Percentiles rank a stretch among this genome's conserved stretches.
Conservation (phyloP, 2,113 vertebrate species). For the Esox niger region DNA sequence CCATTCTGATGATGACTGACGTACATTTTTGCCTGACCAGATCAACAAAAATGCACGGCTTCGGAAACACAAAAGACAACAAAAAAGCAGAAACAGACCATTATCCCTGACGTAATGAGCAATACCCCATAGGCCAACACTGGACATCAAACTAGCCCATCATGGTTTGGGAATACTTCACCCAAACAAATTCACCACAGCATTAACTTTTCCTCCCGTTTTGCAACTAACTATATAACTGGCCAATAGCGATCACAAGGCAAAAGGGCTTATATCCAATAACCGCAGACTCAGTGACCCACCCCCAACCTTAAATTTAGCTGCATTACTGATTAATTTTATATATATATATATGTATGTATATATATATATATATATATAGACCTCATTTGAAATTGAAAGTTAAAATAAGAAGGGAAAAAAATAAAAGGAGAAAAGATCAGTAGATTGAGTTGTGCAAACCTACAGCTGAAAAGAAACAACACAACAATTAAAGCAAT, state of each 20-base stretch:
- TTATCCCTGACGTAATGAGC: conserved; percentile 5
- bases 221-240: conserved; percentile 60
- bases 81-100: conserved; percentile 8
- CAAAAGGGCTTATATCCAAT: conserved; percentile 51
- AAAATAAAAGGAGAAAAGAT: conserved; percentile 32
- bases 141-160: conserved; percentile 1
- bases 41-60: conserved; percentile 55
- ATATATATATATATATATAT: no score
- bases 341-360: no score
- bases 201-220: background rate
- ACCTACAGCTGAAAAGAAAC: conserved; percentile 62
- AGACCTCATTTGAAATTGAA: conserved; percentile 37
- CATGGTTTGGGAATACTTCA: conserved; percentile 25
- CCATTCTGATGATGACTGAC: conserved; percentile 27
- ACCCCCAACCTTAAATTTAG: conserved; percentile 32
- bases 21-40: conserved; percentile 48
- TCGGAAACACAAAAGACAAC: conserved; percentile 23
- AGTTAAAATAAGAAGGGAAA: background rate
- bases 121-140: background rate
- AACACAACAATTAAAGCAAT: conserved; percentile 61
- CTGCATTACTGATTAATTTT: conserved; percentile 46
- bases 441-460: conserved; percentile 61
- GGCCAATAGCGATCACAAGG: conserved; percentile 61
- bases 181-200: conserved; percentile 6
- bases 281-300: conserved; percentile 33